Evolutionary conservation across 2,113 vertebrate species (phyloP), one percentile per base, ranked within the genome.

Genomic region (Spilogale gracilis): DNA sequence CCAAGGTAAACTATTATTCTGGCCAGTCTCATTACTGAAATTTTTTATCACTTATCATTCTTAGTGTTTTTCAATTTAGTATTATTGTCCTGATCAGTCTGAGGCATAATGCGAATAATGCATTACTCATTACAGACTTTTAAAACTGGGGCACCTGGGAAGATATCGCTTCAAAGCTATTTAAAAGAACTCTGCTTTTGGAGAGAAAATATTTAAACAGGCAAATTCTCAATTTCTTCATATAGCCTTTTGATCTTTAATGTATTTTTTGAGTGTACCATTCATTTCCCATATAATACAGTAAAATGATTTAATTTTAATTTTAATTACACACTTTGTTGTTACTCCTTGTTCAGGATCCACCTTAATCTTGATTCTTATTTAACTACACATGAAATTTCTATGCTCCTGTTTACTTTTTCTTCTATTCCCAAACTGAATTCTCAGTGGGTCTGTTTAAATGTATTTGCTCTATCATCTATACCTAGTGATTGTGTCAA

Each of bases 391-490:
- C 1, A 9, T 84, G n/a, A 83, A 97, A 97, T 95, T 65, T 97
- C 80, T 97, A 93, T 80, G 63, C 27, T 97, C 20, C 56, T 98
- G 87, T 97, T 97, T 96, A 96, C 89, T 88, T 89, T 94, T 94
- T 65, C 80, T 90, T 96, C 58, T 96, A 87, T 6, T 97, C 69
- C 83, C 96, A 97, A 97, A 94, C 5, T 94, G 58, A 95, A 96
- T 82, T 94, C 96, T 95, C 96, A 94, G 8, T 89, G 84, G 95
- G 81, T 97, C 84, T 94, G 43, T 94, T 97, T 96, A 97, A 95
- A 95, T 95, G 71, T 92, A 94, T 86, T 94, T 97, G 94, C 73
- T 95, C 74, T 98, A 97, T 95, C 96, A 97, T 79, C 97, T 97
- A 93, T 79, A 95, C 58, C 96, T 96, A 96, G 92, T 89, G 80